Evolutionary conservation across 2,888 invertebrate genomes (phyloP), one percentile per base, ranked within the genome.

Genomic region (Mechanitis messenoides): DNA sequence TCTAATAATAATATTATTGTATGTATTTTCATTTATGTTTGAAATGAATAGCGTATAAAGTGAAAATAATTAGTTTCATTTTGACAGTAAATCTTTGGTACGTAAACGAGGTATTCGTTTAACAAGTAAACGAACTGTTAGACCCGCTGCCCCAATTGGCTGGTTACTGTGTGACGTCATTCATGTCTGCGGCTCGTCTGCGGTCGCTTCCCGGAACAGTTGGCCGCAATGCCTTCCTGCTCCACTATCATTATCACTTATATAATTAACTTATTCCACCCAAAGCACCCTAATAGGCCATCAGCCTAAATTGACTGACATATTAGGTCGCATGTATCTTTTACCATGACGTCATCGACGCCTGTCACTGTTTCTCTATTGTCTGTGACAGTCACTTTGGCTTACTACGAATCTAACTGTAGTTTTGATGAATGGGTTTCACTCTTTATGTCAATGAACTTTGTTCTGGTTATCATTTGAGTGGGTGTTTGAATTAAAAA

Each of bases 381-480:
- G 80, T 81, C 78, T 73, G 71, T 73, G 75, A 74, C 74, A 74
- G 68, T 61, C 69, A 60, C 63, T 53, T 60, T 66, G 71, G 70
- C 75, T 77, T 76, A 81, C 81, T 79, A 83, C 78, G 79, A 81
- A 81, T 79, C 80, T 79, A 83, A 79, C 84, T 80, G 80, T 81
- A 75, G 75, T 76, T 78, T 74, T 81, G 82, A 82, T 85, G 86
- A 87, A 87, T 87, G 83, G 81, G 75, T 66, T 86, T 84, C 83
- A 84, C 86, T 85, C 75, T 81, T 71, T 71, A 74, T 80, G 87
- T 84, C 87, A 77, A 78, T 84, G 85, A 87, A 87, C 87, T 87
- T 82, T 85, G 86, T 74, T 80, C 86, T 80, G 81, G 78, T 85
- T 88, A 74, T 69, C 71, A 75, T 74, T 68, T 61, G 74, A 75